Conservation (phyloP, 2,797 vertebrate species). For the Phataginus tetradactyla region DNA sequence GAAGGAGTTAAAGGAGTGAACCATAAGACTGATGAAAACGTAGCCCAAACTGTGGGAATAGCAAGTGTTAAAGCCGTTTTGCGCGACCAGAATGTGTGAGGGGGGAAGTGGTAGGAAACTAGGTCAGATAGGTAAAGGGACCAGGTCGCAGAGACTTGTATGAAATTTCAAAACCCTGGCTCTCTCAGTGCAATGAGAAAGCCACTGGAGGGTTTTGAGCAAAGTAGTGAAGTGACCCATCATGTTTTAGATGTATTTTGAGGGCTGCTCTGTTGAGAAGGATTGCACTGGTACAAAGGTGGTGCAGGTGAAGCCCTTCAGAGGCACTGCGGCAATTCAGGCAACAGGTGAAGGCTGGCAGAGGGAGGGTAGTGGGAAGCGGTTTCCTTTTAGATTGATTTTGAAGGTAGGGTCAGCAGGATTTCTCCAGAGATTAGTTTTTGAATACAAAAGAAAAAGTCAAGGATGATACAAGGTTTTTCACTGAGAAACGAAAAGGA, state of each 20-base stretch:
- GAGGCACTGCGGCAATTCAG: not conserved
- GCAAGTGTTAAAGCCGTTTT: not conserved
- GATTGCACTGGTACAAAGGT: not conserved
- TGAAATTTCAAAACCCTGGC: not conserved
- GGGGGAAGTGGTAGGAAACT: too few species aligned
- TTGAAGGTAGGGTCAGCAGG: not conserved
- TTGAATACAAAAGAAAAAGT: not conserved
- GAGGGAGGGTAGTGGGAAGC: rapidly evolving
- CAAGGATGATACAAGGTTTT: not conserved
- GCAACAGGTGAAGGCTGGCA: not conserved
- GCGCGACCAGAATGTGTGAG: not conserved
- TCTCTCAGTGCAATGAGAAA: not conserved
- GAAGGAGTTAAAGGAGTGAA: not conserved
- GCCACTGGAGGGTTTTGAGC: not conserved
- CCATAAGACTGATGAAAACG: not conserved
- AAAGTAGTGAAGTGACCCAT: not conserved
- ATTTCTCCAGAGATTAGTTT: not conserved
- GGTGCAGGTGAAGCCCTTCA: not conserved
- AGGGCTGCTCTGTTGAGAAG: not conserved
- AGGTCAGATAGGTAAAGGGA: too few species aligned
- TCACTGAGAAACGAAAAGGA: not conserved
- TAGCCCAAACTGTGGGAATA: not conserved
- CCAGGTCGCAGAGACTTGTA: not conserved
- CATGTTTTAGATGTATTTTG: not conserved
- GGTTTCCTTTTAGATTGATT: not conserved